Conservation (phyloP, 2,113 vertebrate species). For the Dunckerocampus dactyliophorus region DNA sequence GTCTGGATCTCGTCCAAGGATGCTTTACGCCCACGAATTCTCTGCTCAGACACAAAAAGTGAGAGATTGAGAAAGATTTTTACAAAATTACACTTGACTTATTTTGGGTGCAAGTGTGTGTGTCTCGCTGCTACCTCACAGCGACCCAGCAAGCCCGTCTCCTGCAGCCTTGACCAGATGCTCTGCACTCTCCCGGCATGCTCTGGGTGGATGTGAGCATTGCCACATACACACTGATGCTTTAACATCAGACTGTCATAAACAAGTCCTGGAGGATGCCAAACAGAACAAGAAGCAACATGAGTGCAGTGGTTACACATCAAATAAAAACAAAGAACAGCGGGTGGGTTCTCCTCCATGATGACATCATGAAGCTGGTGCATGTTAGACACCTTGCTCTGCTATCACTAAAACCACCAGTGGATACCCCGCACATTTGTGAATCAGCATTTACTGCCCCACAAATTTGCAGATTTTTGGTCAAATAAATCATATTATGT, state of each 20-base stretch:
- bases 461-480: too few relatives aligned
- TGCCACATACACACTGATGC: conserved; percentile 68
- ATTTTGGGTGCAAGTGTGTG: conserved; percentile 3
- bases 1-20: conserved; percentile 70
- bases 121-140: conserved; percentile 51
- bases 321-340: too few relatives aligned
- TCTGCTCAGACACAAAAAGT: conserved; percentile 47
- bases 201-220: conserved; percentile 68
- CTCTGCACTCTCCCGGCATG: conserved; percentile 68
- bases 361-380: too few relatives aligned
- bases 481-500: too few relatives aligned
- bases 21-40: conserved; percentile 63
- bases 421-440: too few relatives aligned
- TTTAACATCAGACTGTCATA: conserved; percentile 68
- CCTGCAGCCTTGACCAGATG: conserved; percentile 69
- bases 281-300: neutral
- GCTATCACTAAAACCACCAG: too few relatives aligned
- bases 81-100: conserved; percentile 11
- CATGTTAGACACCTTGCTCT: too few relatives aligned
- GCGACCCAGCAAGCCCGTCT: conserved; percentile 61
- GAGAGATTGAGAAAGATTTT: conserved; percentile 7
- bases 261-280: conserved; percentile 44
- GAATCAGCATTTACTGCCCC: too few relatives aligned
- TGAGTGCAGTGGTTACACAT: neutral
- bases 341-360: too few relatives aligned